Base-by-base conservation (phyloP, 2,888 invertebrate genomes). In the Cylloceria caligata region DNA sequence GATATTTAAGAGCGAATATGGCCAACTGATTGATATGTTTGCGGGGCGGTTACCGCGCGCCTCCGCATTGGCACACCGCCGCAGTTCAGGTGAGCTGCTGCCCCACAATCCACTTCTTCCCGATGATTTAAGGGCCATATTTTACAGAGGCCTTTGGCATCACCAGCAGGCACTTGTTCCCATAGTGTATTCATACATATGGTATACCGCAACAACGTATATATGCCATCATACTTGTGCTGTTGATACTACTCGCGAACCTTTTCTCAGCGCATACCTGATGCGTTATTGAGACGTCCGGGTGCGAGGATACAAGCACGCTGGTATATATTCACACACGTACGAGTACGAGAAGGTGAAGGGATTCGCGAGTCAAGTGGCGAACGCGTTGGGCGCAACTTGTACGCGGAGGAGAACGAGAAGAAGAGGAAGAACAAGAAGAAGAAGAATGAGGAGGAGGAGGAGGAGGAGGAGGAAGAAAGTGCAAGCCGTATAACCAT, bases 81-180 rank as follows among this genome's bases (percentile, higher is more conserved):
- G 85, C 87, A 87, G 84, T 88, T 88, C 86, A 88, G 87, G 87
- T 88, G 86, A 89, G 89, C 39, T 42, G 88, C 89, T 42, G 88
- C 89, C 90, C 90, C 88, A 89, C 90, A 86, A 89, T 89, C 90
- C 89, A 89, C 89, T 88, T 86, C 87, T 87, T 83, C 85, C 80
- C 84, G 90, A 92, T 92, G 92, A 92, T 92, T 92, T 92, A 92
- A 90, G 90, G 90, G 88, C 91, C 92, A 91, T 92, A 92, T 92
- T 92, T 92, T 90, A 92, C 88, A 57, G 81, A 87, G 78, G 87
- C 90, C 90, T 89, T 91, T 90, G 90, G 89, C 90, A 72, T 60
- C 71, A 90, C 86, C 89, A 87, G 84, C 88, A 80, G 86, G 81
- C 30, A 49, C 76, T 68, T 76, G 67, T 76, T 74, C 68, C 72